Evolutionary conservation across 2,797 vertebrate species (phyloP).

Genomic region (Lithobates sylvaticus): DNA sequence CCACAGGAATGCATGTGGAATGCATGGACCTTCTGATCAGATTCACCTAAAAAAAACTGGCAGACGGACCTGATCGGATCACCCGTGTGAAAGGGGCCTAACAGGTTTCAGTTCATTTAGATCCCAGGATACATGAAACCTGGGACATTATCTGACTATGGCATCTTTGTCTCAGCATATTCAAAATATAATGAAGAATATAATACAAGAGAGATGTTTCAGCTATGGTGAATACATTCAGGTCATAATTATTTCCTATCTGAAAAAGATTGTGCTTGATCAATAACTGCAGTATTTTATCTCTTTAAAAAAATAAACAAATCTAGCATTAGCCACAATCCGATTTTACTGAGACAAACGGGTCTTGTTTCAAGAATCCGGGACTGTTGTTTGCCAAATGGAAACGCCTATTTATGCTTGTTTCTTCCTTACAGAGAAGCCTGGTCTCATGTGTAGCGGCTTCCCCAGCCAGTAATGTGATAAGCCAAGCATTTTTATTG

Average conservation of each 20-base stretch:
- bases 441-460: conserved; percentile 44
- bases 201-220: neutral
- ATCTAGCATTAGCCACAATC: conserved; percentile 14
- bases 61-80: no score
- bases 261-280: neutral
- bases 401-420: conserved; percentile 35
- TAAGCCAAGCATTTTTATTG: conserved; percentile 52
- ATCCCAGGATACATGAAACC: no score
- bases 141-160: neutral
- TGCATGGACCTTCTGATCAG: no score
- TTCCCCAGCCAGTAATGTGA: conserved; percentile 43
- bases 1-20: no score
- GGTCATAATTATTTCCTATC: neutral
- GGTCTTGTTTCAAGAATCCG: neutral
- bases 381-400: neutral
- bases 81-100: no score
- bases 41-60: no score
- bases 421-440: conserved; percentile 17
- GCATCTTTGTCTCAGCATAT: neutral
- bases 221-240: neutral
- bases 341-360: conserved; percentile 2
- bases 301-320: conserved; percentile 1
- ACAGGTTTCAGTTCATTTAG: no score
- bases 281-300: neutral
- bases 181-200: no score